Conservation (phyloP, 1,140 invertebrate genomes). For the Oryzaephilus surinamensis region DNA sequence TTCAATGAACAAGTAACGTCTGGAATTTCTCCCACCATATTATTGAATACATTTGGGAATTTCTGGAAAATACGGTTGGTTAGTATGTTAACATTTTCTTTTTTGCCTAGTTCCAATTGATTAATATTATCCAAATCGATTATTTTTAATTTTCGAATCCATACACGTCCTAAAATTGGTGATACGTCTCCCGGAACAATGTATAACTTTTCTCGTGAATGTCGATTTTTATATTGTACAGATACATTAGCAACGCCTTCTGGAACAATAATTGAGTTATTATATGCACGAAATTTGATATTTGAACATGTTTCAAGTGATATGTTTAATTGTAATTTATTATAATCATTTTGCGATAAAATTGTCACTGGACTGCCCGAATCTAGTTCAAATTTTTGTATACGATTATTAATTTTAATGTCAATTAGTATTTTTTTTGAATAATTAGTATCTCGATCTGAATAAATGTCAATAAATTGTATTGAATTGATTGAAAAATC, state of each 20-base stretch:
- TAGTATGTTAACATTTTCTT: background rate
- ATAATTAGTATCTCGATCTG: no score
- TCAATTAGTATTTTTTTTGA: no score
- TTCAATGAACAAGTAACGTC: background rate
- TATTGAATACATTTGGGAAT: background rate
- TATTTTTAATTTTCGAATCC: background rate
- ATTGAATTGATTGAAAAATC: no score
- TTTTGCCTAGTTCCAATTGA: no score
- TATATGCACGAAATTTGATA: no score
- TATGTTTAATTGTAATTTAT: no score
- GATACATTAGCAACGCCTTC: background rate
- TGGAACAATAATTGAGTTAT: no score
- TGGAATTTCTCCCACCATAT: background rate
- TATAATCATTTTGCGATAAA: no score
- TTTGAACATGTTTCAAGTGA: background rate
- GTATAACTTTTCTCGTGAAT: background rate
- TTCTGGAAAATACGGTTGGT: background rate
- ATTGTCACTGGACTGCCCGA: no score
- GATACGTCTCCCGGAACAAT: background rate
- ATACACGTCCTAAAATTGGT: background rate
- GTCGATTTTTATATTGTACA: background rate
- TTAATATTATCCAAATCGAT: background rate
- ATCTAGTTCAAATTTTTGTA: no score
- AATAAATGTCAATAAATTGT: no score
- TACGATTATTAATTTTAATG: no score